Percentiles rank a stretch among this genome's conserved stretches.
Evolutionary conservation across 1,140 invertebrate genomes (phyloP).

Genomic region (Octopus sinensis): DNA sequence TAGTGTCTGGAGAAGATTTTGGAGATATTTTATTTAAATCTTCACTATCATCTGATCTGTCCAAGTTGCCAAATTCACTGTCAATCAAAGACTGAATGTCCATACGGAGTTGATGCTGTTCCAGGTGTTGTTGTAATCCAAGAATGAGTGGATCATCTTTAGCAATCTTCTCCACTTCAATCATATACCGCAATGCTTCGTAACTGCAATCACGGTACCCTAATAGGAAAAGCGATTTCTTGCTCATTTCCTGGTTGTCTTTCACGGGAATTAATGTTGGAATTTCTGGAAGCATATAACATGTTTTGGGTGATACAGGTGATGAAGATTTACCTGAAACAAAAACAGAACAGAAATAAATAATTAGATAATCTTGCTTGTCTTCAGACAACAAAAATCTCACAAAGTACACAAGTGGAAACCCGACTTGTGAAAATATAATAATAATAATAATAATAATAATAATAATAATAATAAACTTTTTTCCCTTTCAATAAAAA

Average conservation of each 20-base stretch:
- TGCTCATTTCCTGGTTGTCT: background rate
- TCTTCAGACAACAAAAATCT: no score
- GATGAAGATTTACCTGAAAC: background rate
- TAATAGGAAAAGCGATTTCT: conserved; percentile 22
- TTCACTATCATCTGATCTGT: no score
- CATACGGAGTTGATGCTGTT: conserved; percentile 23
- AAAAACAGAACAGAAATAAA: background rate
- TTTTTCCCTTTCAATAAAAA: no score
- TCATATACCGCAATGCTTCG: conserved; percentile 51
- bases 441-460: no score
- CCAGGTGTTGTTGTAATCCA: conserved; percentile 45
- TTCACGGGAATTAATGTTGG: background rate
- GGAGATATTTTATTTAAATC: no score
- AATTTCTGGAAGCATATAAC: background rate
- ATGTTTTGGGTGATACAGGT: background rate
- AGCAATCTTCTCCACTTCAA: conserved; percentile 51
- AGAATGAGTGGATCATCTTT: conserved; percentile 49
- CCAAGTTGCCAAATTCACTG: no score
- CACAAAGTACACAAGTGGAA: no score
- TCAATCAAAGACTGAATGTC: background rate
- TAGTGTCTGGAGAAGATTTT: no score
- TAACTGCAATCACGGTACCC: conserved; percentile 54
- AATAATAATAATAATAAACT: no score
- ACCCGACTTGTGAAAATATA: no score
- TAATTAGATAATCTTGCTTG: no score